phyloP scores from a whole-genome alignment of 2,888 invertebrate genomes.

The Odontocerum albicorne region DNA sequence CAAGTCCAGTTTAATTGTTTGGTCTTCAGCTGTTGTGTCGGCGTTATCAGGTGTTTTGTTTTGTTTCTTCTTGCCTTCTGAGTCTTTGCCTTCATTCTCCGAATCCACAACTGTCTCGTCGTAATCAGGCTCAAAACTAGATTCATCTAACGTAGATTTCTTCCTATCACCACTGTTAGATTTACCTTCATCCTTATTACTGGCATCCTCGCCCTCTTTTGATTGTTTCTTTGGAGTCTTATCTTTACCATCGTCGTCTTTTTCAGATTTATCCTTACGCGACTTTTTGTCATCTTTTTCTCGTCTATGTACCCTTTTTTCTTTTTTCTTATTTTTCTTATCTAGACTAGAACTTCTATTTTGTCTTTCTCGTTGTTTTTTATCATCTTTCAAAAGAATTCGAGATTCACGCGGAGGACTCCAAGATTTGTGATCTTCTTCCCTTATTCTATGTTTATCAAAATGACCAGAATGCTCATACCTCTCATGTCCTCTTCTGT shows the following conservation, averaged over 20 bases:
- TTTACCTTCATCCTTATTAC: conserved; percentile 34
- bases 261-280: conserved; percentile 38
- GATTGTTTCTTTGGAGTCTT: conserved; percentile 35
- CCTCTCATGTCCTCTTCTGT: conserved; percentile 38
- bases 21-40: conserved; percentile 43
- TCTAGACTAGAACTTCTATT: conserved; percentile 39
- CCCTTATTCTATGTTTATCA: conserved; percentile 33
- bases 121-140: conserved; percentile 75
- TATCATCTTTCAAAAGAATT: conserved; percentile 19
- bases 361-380: conserved; percentile 40
- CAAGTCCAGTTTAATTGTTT: conserved; percentile 54
- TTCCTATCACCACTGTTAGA: conserved; percentile 54
- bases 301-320: conserved; percentile 42
- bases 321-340: conserved; percentile 40
- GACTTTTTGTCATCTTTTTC: conserved; percentile 44
- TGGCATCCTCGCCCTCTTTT: conserved; percentile 45
- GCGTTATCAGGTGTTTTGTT: conserved; percentile 46
- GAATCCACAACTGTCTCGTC: conserved; percentile 62
- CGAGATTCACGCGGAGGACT: conserved; percentile 3
- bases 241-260: conserved; percentile 28
- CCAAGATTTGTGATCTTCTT: conserved; percentile 31
- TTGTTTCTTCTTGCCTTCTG: conserved; percentile 43
- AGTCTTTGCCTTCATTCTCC: conserved; percentile 64
- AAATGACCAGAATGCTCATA: conserved; percentile 28
- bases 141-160: conserved; percentile 70